Conservation (phyloP, 1,140 invertebrate species). For the Lepeophtheirus salmonis region DNA sequence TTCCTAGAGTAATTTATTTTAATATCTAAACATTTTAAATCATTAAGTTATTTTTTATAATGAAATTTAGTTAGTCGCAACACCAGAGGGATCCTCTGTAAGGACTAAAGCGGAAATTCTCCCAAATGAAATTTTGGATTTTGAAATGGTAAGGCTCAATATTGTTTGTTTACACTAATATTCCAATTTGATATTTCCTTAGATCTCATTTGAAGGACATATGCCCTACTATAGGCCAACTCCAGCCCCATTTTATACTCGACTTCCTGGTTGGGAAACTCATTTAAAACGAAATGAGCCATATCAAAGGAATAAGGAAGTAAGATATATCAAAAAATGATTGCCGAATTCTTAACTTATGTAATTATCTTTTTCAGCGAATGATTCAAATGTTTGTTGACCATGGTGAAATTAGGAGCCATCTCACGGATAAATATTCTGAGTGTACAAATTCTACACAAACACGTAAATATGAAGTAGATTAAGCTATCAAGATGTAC, state of each 20-base stretch:
- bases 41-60: no score
- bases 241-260: slow-evolving; percentile 44
- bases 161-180: background rate
- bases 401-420: slow-evolving; percentile 48
- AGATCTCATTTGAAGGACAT: slow-evolving; percentile 46
- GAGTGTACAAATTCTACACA: slow-evolving; percentile 30
- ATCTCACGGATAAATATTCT: slow-evolving; percentile 51
- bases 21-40: no score
- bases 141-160: slow-evolving; percentile 31
- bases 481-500: no score
- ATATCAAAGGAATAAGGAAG: no score
- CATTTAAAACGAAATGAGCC: slow-evolving; percentile 45
- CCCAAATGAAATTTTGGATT: slow-evolving; percentile 51
- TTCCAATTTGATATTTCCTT: slow-evolving; percentile 27
- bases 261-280: slow-evolving; percentile 39
- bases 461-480: background rate
- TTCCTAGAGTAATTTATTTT: slow-evolving; percentile 37
- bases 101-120: slow-evolving; percentile 41
- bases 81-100: slow-evolving; percentile 34
- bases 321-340: no score
- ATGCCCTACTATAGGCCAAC: slow-evolving; percentile 46
- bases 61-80: slow-evolving; percentile 67
- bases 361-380: slow-evolving; percentile 27
- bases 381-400: slow-evolving; percentile 40
- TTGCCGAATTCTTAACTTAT: no score